A percentile compares a stretch with the other conserved stretches of the same genome.
These are phyloP conservation scores for Diuraphis noxia DNA, from an alignment of 1,140 invertebrate genomes.

Conservation along the genomic window DNA sequence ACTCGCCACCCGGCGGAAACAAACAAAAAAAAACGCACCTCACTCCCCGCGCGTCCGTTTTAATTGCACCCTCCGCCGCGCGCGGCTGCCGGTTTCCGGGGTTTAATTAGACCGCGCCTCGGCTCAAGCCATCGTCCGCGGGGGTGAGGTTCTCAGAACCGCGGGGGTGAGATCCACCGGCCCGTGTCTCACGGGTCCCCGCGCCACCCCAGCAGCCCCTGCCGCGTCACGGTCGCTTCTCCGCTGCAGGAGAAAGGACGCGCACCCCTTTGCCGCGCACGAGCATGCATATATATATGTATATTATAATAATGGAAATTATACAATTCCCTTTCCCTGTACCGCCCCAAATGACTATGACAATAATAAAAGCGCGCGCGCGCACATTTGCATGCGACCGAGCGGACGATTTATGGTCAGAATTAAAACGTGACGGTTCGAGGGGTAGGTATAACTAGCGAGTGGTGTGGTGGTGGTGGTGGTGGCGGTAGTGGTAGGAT, in stretches of 20 bases:
- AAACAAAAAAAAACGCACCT: not conserved
- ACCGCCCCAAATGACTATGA: not conserved
- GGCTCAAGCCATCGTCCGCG: not conserved
- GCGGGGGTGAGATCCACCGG: not conserved
- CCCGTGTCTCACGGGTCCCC: slow-evolving; percentile 6
- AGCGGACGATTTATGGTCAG: not conserved
- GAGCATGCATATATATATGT: not conserved
- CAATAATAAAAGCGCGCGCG: not conserved
- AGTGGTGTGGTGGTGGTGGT: not conserved
- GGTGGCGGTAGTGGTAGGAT: no score
- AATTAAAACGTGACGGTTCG: slow-evolving; percentile 7
- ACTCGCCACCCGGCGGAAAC: not conserved
- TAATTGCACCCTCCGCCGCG: slow-evolving; percentile 25
- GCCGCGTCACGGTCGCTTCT: not conserved
- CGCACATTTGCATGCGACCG: not conserved
- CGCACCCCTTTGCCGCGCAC: not conserved
- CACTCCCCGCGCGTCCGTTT: slow-evolving; percentile 18
- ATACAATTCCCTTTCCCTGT: not conserved
- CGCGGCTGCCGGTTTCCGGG: slow-evolving; percentile 13
- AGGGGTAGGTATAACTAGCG: not conserved
- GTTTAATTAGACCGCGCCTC: slow-evolving; percentile 28
- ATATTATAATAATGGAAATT: slow-evolving; percentile 1
- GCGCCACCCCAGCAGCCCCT: not conserved
- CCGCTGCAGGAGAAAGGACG: not conserved
- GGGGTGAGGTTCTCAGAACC: not conserved